Conservation (phyloP, 2,113 vertebrate species). For the Periophthalmus modestus region DNA sequence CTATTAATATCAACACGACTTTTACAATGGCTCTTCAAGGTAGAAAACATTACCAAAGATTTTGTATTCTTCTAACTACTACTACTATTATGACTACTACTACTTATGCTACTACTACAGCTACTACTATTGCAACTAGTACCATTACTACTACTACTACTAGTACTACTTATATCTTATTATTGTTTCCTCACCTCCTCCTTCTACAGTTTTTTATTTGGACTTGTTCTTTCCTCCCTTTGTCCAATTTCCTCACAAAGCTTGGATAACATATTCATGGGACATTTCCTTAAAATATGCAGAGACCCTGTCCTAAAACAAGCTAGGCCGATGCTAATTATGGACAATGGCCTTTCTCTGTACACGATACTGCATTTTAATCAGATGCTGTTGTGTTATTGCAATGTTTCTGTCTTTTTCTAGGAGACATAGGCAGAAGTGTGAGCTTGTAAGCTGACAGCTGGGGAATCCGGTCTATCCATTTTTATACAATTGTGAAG, state of each 20-base stretch:
- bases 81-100: too few relatives aligned
- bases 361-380: conserved; percentile 63
- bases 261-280: conserved; percentile 70
- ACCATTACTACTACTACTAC: neutral
- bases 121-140: too few relatives aligned
- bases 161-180: neutral
- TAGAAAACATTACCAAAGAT: too few relatives aligned
- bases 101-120: too few relatives aligned
- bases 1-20: too few relatives aligned
- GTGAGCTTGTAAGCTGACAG: conserved; percentile 31
- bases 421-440: conserved; percentile 13
- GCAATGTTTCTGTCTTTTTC: conserved; percentile 33
- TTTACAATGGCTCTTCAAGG: too few relatives aligned
- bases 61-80: too few relatives aligned
- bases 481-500: neutral
- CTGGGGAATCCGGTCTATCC: conserved; percentile 2
- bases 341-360: conserved; percentile 54
- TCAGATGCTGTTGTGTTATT: conserved; percentile 49
- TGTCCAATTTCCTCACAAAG: conserved; percentile 60
- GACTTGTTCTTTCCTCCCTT: conserved; percentile 63
- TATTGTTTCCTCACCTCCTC: neutral
- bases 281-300: conserved; percentile 76
- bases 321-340: conserved; percentile 69
- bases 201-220: conserved; percentile 19
- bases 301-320: conserved; percentile 66